Percentiles rank a stretch among this genome's conserved stretches.
phyloP scores from a whole-genome alignment of 2,888 invertebrate species.

The Rugalucina vietnamica region DNA sequence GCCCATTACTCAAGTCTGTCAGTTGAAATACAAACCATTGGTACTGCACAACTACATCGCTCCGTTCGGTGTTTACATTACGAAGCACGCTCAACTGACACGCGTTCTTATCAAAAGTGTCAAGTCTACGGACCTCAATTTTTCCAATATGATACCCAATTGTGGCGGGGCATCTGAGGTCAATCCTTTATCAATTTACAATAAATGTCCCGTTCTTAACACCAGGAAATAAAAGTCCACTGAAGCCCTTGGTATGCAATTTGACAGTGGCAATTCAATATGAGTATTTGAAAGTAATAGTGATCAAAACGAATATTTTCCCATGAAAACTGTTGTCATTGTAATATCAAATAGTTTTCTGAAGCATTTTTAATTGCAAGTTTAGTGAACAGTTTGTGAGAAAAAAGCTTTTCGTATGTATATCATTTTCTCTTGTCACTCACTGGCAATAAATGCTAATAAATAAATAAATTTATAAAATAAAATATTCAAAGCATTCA shows the following conservation, averaged over 20 bases:
- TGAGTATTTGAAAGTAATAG: background rate
- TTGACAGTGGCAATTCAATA: background rate
- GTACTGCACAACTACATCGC: background rate
- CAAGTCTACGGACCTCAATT: background rate
- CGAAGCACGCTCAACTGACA: background rate
- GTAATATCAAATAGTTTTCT: no score
- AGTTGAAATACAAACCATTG: background rate
- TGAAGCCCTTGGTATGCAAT: background rate
- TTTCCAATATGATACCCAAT: background rate
- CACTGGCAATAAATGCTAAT: no score
- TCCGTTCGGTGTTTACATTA: background rate
- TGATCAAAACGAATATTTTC: background rate
- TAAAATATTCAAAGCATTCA: no score
- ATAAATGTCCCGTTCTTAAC: background rate
- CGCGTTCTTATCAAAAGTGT: slow-evolving; percentile 14
- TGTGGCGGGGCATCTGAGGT: background rate
- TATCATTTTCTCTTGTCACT: no score
- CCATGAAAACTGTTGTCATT: background rate
- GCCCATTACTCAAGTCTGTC: slow-evolving; percentile 68
- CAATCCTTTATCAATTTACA: background rate
- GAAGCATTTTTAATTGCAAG: no score
- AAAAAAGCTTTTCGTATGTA: no score
- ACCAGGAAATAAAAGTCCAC: background rate
- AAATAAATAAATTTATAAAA: no score
- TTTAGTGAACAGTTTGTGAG: no score